Evolutionary conservation across 2,113 vertebrate species (phyloP).

Genomic region (Dendrocopos noguchii): DNA sequence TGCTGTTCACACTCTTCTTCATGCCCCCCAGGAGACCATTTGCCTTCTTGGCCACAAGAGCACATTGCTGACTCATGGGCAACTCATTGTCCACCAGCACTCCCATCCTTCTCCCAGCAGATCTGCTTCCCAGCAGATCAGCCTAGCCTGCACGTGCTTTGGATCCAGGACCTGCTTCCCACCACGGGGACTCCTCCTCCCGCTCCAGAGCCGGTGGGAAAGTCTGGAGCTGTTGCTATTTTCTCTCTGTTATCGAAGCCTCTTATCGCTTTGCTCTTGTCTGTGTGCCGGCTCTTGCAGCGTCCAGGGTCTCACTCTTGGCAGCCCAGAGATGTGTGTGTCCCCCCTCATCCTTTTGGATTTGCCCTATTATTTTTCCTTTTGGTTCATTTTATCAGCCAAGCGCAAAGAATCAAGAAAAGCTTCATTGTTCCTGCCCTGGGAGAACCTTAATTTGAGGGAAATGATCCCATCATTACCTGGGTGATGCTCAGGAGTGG

Average conservation of each 20-base stretch:
- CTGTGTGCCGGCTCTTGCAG: slow-evolving; percentile 83
- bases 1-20: too few species aligned
- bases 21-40: too few species aligned
- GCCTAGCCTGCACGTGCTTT: not conserved
- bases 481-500: not conserved
- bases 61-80: too few species aligned
- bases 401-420: slow-evolving; percentile 23
- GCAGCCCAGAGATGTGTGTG: slow-evolving; percentile 57
- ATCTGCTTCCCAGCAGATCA: too few species aligned
- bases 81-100: too few species aligned
- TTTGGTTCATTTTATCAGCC: slow-evolving; percentile 40
- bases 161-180: not conserved
- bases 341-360: not conserved
- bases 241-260: slow-evolving; percentile 88
- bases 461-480: slow-evolving; percentile 45
- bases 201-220: slow-evolving; percentile 87
- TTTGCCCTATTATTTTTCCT: slow-evolving; percentile 19
- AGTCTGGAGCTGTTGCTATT: slow-evolving; percentile 97
- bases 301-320: slow-evolving; percentile 85
- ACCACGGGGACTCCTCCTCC: not conserved
- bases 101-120: too few species aligned
- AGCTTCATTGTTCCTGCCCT: slow-evolving; percentile 20
- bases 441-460: slow-evolving; percentile 51
- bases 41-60: too few species aligned
- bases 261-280: slow-evolving; percentile 90